Percentiles rank a stretch among this genome's conserved stretches.
Evolutionary conservation across 2,888 invertebrate genomes (phyloP).

Genomic region (Strigamia maritima): DNA sequence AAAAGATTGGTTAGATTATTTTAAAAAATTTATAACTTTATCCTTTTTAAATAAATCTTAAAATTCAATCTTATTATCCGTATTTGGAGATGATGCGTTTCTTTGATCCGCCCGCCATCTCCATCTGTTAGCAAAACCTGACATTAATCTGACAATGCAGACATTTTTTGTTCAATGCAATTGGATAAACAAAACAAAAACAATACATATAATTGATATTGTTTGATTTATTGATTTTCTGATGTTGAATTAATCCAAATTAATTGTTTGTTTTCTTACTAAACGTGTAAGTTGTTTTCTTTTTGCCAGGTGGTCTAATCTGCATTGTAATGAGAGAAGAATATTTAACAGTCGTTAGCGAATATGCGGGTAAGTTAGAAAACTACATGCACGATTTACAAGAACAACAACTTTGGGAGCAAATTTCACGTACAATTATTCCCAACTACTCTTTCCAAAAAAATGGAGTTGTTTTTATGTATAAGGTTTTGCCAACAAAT

Average conservation of each 20-base stretch:
- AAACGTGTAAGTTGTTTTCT: no score
- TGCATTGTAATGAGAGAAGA: constrained; percentile 50
- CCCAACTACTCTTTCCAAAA: constrained; percentile 49
- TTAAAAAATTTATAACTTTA: no score
- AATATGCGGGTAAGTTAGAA: constrained; percentile 49
- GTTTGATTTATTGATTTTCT: no score
- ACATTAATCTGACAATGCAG: not conserved
- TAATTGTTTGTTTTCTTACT: no score
- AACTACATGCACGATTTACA: constrained; percentile 48
- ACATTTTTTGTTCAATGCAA: no score
- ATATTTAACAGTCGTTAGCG: constrained; percentile 47
- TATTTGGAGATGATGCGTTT: not conserved
- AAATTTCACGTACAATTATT: constrained; percentile 46
- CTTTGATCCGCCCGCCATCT: not conserved
- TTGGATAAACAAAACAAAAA: no score
- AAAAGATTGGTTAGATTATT: no score
- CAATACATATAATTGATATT: no score
- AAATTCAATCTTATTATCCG: no score
- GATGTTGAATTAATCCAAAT: no score
- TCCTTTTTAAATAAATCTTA: no score
- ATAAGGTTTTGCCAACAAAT: constrained; percentile 43
- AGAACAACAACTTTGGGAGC: constrained; percentile 47
- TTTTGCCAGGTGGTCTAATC: constrained; percentile 48
- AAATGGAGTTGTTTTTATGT: constrained; percentile 48
- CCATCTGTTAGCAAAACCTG: not conserved